phyloP scores from a whole-genome alignment of 2,113 vertebrate species.

The Dinomys branickii region DNA sequence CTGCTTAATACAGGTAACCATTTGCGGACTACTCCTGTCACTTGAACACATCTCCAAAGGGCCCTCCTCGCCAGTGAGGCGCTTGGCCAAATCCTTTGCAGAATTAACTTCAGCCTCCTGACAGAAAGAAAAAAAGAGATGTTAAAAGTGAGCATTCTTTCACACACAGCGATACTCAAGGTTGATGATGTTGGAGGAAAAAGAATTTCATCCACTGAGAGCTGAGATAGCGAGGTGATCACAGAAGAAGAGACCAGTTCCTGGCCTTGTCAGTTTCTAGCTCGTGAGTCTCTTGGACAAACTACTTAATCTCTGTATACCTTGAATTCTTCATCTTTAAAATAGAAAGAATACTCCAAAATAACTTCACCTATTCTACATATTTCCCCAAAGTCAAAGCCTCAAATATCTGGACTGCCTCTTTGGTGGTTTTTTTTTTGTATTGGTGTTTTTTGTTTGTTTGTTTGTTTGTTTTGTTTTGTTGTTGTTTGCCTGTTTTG shows the following conservation, averaged over 20 bases:
- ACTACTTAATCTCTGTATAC: neutral
- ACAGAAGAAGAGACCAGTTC: neutral
- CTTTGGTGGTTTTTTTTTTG: too few species aligned
- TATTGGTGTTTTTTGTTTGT: too few species aligned
- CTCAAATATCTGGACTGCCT: neutral
- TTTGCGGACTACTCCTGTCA: neutral
- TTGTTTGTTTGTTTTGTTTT: too few species aligned
- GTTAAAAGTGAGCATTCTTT: neutral
- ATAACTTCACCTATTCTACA: neutral
- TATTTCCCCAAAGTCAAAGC: neutral
- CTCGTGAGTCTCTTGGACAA: neutral
- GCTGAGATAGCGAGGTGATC: neutral
- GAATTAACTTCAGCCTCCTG: neutral
- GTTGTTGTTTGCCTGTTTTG: too few species aligned
- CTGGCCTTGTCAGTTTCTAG: neutral
- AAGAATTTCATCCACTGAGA: neutral
- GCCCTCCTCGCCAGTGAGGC: neutral
- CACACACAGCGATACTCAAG: neutral
- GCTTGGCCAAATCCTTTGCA: neutral
- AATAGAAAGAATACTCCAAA: neutral
- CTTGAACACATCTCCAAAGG: neutral
- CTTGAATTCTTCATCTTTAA: neutral
- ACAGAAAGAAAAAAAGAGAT: neutral
- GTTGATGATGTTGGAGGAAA: neutral
- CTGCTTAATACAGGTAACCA: neutral